A percentile compares a stretch with the other conserved stretches of the same genome.
These are phyloP conservation scores for Leptopilina syphax DNA, from an alignment of 2,888 invertebrate species.

Conservation along the genomic window DNA sequence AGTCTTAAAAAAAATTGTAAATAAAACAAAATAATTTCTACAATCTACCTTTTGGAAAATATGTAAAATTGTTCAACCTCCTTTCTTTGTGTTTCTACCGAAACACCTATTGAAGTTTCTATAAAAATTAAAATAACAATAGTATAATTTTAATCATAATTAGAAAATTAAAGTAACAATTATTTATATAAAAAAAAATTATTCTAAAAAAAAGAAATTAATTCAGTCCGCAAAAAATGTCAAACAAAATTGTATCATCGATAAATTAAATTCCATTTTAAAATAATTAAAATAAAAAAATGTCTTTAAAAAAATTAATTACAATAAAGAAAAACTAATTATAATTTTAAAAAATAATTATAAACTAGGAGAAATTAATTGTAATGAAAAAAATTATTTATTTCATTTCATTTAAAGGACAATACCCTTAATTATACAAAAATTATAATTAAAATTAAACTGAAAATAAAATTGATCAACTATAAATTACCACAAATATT, in stretches of 20 bases:
- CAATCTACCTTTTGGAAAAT: background rate
- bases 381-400: background rate
- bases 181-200: background rate
- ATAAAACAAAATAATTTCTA: background rate
- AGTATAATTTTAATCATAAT: too few species aligned
- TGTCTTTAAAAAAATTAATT: too few species aligned
- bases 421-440: too few species aligned
- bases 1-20: background rate
- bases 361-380: background rate
- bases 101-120: background rate
- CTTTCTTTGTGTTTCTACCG: background rate
- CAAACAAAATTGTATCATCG: background rate
- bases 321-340: too few species aligned
- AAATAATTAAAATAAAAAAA: background rate
- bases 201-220: too few species aligned
- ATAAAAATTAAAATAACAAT: background rate
- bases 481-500: background rate
- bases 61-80: background rate
- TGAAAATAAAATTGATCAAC: background rate
- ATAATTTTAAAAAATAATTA: too few species aligned
- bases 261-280: too few species aligned
- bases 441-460: too few species aligned
- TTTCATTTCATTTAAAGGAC: too few species aligned
- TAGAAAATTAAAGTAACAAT: too few species aligned
- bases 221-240: too few species aligned